Evolutionary conservation across 2,797 vertebrate genomes (phyloP), one percentile per base, ranked within the genome.

Genomic region (Apogon talboti): DNA sequence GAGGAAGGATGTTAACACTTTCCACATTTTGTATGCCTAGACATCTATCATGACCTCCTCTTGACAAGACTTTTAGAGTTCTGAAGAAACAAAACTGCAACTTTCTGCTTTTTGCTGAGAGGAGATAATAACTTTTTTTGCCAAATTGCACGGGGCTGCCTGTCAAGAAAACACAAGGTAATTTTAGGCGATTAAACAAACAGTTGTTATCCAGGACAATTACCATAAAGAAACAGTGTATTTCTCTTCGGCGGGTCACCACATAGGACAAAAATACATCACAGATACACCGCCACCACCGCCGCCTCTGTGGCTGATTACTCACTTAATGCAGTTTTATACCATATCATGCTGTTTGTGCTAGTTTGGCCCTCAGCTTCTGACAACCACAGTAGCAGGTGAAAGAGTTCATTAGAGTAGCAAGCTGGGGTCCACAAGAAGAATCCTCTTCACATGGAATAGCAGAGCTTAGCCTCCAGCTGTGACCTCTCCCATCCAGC

Each of bases 401-500:
- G 88, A 88, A 74, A 50, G 78, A 81, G 85, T 89, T 91, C 76
- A 86, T 90, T 87, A 81, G 63, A 84, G 76, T 33, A 44, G 85
- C 72, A 84, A 79, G 77, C 80, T 53, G 71, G 61, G 73, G 74
- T 81, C 82, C 76, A 65, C 81, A 82, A 82, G 79, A 74, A 87
- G 81, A 70, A 68, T 76, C 85, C 82, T 87, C 87, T 87, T 89
- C 84, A 83, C 83, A 73, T 72, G 53, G 85, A 86, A 85, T 58
- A 79, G 62, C 73, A 66, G 78, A 86, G 78, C 76, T 86, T 89
- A 78, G 87, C 89, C 87, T 85, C 81, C 86, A 89, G 89, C 88
- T 82, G 83, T 83, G 87, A 91, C 89, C 85, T 89, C 86, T 82
- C 60, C 74, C 50, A 47, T 84, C 78, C 74, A 81, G 84, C 84